Conservation (phyloP, 2,797 vertebrate genomes). For the Pristis pectinata region DNA sequence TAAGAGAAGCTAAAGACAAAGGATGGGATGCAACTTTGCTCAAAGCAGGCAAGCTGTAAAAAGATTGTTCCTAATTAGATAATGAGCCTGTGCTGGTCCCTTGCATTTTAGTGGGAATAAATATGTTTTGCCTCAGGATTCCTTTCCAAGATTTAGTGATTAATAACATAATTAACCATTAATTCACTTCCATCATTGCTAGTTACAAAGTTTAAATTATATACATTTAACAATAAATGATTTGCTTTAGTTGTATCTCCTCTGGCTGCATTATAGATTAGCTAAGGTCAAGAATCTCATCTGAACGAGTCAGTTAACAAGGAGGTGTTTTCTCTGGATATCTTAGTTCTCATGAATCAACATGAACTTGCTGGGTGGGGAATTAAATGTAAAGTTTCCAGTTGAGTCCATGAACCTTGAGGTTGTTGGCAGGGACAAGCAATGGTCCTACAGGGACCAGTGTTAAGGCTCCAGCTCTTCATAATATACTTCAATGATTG, state of each 20-base stretch:
- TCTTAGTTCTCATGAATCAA: not conserved
- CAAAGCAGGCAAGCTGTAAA: not conserved
- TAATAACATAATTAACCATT: constrained; percentile 12
- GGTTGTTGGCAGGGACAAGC: not conserved
- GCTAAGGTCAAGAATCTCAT: not conserved
- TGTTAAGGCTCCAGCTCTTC: too few relatives aligned
- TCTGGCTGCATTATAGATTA: not conserved
- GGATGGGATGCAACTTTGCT: not conserved
- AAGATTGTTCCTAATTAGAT: not conserved
- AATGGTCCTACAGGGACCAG: too few relatives aligned
- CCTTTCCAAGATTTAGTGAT: not conserved
- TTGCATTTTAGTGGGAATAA: not conserved
- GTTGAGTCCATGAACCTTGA: not conserved
- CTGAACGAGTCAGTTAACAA: not conserved
- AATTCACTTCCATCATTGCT: not conserved
- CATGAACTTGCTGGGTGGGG: not conserved
- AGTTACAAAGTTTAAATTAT: not conserved
- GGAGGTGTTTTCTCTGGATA: not conserved
- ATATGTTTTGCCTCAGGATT: not conserved
- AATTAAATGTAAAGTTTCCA: not conserved
- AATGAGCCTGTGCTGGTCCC: not conserved
- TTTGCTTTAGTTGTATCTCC: not conserved
- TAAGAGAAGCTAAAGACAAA: not conserved
- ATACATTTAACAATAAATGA: not conserved
- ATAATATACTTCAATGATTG: too few relatives aligned